Conservation (phyloP, 2,888 invertebrate genomes). For the Drosophila neonasuta region DNA sequence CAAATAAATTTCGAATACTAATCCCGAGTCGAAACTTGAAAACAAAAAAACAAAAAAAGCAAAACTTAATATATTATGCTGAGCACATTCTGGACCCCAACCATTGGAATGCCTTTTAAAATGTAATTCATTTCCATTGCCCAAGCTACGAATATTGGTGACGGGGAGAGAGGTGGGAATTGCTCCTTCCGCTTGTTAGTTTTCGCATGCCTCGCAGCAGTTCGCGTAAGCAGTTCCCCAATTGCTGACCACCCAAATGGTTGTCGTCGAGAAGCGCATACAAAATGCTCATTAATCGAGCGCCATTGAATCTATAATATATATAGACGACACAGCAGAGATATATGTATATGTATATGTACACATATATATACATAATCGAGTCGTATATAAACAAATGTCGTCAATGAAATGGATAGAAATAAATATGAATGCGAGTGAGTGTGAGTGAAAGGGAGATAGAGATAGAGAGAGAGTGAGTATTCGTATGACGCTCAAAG, state of each 20-base stretch:
- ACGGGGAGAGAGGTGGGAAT: not conserved
- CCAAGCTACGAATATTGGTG: not conserved
- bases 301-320: conserved; percentile 31
- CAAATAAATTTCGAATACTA: no score
- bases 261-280: conserved; percentile 63
- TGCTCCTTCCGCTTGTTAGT: conserved; percentile 55
- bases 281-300: conserved; percentile 72
- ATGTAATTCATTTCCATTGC: not conserved
- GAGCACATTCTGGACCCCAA: conserved; percentile 2
- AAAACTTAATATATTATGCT: not conserved
- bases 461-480: not conserved
- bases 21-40: not conserved
- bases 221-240: conserved; percentile 14
- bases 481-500: conserved; percentile 40
- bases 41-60: not conserved
- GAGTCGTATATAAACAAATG: conserved; percentile 36
- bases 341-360: conserved; percentile 1
- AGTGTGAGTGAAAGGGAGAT: not conserved
- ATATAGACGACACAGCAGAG: conserved; percentile 18
- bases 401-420: conserved; percentile 57
- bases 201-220: conserved; percentile 35
- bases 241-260: conserved; percentile 61
- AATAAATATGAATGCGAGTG: conserved; percentile 22
- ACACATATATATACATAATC: conserved; percentile 1
- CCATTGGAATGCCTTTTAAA: conserved; percentile 5